phyloP scores from a whole-genome alignment of 2,797 vertebrate species.

The Neomorphus geoffroyi region DNA sequence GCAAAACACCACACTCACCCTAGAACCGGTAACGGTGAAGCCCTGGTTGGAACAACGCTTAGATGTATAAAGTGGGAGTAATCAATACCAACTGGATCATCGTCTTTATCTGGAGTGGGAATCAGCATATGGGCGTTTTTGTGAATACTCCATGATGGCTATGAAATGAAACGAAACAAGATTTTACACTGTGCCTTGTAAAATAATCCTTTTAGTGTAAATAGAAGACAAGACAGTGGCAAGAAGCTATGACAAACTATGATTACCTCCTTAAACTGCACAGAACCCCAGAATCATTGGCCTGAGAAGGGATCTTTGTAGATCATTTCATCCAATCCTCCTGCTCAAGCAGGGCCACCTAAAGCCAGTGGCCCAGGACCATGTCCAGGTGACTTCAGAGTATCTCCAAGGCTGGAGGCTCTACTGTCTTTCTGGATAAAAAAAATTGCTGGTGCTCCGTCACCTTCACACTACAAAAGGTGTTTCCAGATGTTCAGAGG shows the following conservation, averaged over 20 bases:
- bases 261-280: not conserved
- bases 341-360: not conserved
- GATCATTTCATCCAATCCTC: not conserved
- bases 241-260: not conserved
- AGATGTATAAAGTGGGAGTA: slow-evolving; percentile 22
- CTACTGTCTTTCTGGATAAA: not conserved
- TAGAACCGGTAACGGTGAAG: slow-evolving; percentile 87
- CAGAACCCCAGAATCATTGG: not conserved
- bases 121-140: slow-evolving; percentile 83
- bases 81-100: slow-evolving; percentile 61
- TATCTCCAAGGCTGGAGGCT: not conserved
- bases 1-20: slow-evolving; percentile 69
- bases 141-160: slow-evolving; percentile 74
- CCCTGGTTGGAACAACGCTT: slow-evolving; percentile 76
- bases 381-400: not conserved
- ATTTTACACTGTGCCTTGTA: not conserved
- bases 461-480: not conserved
- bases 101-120: slow-evolving; percentile 85
- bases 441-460: not conserved
- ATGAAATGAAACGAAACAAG: not conserved
- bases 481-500: not conserved
- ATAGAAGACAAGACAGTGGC: not conserved
- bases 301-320: not conserved
- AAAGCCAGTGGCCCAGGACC: not conserved
- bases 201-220: not conserved